These are phyloP conservation scores for Calonectris borealis DNA, from an alignment of 2,113 vertebrate species.

Conservation along the genomic window DNA sequence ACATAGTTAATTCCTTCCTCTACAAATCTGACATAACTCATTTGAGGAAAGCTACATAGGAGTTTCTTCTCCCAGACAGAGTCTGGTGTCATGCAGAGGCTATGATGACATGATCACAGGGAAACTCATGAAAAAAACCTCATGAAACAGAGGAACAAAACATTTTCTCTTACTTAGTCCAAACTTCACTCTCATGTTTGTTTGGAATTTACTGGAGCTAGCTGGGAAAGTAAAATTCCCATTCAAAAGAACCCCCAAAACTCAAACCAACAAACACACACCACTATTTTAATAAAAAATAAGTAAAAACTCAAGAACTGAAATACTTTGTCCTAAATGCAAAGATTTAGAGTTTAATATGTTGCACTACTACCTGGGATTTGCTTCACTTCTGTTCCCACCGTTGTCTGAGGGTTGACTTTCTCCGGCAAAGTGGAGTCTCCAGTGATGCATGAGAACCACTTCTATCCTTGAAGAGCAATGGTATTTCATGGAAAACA, in stretches of 20 bases:
- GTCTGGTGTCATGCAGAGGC: background rate
- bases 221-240: background rate
- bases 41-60: background rate
- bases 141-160: background rate
- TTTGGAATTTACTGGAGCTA: background rate
- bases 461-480: background rate
- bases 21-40: conserved; percentile 46
- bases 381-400: background rate
- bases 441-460: background rate
- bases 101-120: background rate
- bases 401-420: background rate
- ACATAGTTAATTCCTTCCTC: conserved; percentile 44
- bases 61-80: background rate
- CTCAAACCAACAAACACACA: background rate
- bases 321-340: background rate
- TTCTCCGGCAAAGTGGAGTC: background rate
- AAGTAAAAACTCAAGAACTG: background rate
- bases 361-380: background rate
- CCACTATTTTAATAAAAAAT: background rate
- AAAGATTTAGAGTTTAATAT: background rate
- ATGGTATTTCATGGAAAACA: background rate
- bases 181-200: background rate
- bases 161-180: background rate
- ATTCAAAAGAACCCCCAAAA: background rate
- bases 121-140: background rate